Conservation (phyloP, 2,113 vertebrate species). For the Sporophila hypoxantha region DNA sequence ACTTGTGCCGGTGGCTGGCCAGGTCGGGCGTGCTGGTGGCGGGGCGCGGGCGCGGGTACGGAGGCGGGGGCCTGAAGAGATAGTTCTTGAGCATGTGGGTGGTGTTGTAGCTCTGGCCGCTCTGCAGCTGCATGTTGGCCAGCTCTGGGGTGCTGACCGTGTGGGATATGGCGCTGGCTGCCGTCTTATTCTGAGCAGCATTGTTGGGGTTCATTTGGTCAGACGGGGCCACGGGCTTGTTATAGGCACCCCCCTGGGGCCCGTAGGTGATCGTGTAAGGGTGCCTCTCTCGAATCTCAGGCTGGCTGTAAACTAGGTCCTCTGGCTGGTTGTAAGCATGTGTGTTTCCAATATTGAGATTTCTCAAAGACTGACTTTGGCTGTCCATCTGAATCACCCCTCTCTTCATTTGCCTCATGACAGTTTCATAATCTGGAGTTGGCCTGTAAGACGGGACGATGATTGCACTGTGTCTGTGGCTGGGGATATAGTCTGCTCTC, state of each 20-base stretch:
- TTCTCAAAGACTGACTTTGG: slow-evolving; percentile 92
- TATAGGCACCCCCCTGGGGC: slow-evolving; percentile 76
- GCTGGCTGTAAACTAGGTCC: slow-evolving; percentile 92
- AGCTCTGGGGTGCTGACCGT: slow-evolving; percentile 93
- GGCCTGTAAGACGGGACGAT: slow-evolving; percentile 93
- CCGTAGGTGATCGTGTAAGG: slow-evolving; percentile 73
- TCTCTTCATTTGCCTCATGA: slow-evolving; percentile 90
- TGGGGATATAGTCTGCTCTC: slow-evolving; percentile 90
- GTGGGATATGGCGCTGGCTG: slow-evolving; percentile 86
- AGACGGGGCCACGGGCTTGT: slow-evolving; percentile 67
- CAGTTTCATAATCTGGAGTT: slow-evolving; percentile 92
- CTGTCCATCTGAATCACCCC: slow-evolving; percentile 77
- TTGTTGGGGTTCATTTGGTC: slow-evolving; percentile 65
- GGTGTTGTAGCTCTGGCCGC: slow-evolving; percentile 63
- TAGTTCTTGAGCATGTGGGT: slow-evolving; percentile 84
- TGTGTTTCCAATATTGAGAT: slow-evolving; percentile 90
- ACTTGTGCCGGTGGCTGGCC: slow-evolving; percentile 88
- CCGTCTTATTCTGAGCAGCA: slow-evolving; percentile 34
- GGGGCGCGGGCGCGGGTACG: slow-evolving; percentile 86
- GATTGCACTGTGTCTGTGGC: slow-evolving; percentile 92
- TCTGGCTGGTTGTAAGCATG: slow-evolving; percentile 88
- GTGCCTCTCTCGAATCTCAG: slow-evolving; percentile 87
- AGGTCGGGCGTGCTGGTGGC: slow-evolving; percentile 94
- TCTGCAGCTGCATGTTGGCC: slow-evolving; percentile 85
- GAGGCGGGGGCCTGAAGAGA: slow-evolving; percentile 85